These are phyloP conservation scores for Vesta saturnalis DNA, from an alignment of 2,888 invertebrate species.

Conservation along the genomic window DNA sequence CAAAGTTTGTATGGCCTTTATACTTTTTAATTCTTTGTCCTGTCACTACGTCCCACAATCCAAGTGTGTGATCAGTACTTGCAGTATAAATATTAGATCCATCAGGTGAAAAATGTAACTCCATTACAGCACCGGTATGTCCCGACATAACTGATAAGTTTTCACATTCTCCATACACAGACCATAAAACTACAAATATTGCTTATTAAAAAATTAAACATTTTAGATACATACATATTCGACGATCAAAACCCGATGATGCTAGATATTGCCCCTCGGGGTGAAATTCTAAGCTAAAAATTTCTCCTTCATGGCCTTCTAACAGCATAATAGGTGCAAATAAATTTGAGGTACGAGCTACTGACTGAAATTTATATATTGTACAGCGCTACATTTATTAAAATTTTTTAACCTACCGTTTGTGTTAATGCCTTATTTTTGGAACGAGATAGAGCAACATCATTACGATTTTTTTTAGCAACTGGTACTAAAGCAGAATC, in stretches of 20 bases:
- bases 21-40: constrained; percentile 89
- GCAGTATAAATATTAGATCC: constrained; percentile 89
- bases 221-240: constrained; percentile 80
- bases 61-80: constrained; percentile 94
- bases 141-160: constrained; percentile 94
- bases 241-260: constrained; percentile 94
- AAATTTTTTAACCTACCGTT: constrained; percentile 66
- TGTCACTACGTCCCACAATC: constrained; percentile 94
- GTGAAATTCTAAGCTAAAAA: constrained; percentile 93
- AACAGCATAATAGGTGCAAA: constrained; percentile 95
- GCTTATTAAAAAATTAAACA: background rate
- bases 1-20: constrained; percentile 83
- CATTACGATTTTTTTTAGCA: constrained; percentile 76
- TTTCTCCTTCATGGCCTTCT: constrained; percentile 97
- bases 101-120: constrained; percentile 88
- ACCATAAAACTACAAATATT: constrained; percentile 84
- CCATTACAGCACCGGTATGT: constrained; percentile 95
- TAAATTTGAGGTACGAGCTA: constrained; percentile 81
- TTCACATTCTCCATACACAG: constrained; percentile 97
- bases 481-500: constrained; percentile 70
- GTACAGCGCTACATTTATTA: background rate
- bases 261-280: constrained; percentile 96
- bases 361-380: constrained; percentile 19
- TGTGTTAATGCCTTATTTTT: constrained; percentile 81
- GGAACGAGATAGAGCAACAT: constrained; percentile 74